Evolutionary conservation across 2,113 vertebrate species (phyloP).

Genomic region (Cranoglanis bouderius): DNA sequence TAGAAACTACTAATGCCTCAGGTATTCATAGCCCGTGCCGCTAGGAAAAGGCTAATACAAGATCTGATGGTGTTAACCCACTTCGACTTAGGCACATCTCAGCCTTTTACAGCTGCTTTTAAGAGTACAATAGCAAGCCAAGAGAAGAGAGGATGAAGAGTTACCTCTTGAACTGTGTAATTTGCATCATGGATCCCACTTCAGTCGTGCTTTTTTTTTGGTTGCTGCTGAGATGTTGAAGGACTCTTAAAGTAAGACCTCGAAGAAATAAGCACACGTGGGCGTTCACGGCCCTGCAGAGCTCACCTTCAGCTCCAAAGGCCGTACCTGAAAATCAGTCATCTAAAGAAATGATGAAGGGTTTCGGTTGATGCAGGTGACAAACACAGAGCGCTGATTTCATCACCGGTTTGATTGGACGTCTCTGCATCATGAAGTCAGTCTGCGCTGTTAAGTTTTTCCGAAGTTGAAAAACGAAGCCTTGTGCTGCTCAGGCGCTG

Average conservation of each 20-base stretch:
- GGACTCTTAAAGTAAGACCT: slow-evolving; percentile 52
- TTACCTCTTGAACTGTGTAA: slow-evolving; percentile 48
- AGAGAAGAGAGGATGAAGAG: slow-evolving; percentile 36
- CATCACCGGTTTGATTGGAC: slow-evolving; percentile 34
- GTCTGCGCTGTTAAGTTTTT: neutral
- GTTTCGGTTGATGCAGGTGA: neutral
- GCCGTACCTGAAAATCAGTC: slow-evolving; percentile 41
- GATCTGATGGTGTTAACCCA: slow-evolving; percentile 17
- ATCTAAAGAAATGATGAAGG: slow-evolving; percentile 9
- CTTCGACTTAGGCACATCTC: slow-evolving; percentile 24
- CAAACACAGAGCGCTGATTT: slow-evolving; percentile 15
- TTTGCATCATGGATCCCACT: slow-evolving; percentile 55
- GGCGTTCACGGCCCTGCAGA: slow-evolving; percentile 24
- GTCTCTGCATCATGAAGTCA: slow-evolving; percentile 12
- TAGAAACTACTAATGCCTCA: neutral
- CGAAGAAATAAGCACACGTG: slow-evolving; percentile 36
- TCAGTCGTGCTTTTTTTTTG: slow-evolving; percentile 43
- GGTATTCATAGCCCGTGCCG: neutral
- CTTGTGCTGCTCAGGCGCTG: neutral
- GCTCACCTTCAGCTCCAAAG: neutral
- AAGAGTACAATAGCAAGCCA: slow-evolving; percentile 42
- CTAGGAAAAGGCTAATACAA: neutral
- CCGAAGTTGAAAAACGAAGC: neutral
- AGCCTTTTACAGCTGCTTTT: slow-evolving; percentile 40
- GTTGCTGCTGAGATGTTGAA: slow-evolving; percentile 47